Conservation (phyloP, 2,888 invertebrate genomes). For the Agriopis marginaria region DNA sequence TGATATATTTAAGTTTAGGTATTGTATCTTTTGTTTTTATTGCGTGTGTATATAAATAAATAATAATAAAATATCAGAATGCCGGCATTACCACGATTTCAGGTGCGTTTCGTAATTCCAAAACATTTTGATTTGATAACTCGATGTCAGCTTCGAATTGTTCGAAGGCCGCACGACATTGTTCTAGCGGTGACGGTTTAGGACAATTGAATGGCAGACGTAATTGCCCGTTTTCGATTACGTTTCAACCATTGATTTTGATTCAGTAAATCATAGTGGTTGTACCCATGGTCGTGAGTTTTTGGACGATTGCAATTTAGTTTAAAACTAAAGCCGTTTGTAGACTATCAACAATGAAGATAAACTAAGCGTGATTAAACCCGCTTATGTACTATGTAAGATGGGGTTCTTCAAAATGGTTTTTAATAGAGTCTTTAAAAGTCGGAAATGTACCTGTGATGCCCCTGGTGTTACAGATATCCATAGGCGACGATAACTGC, state of each 20-base stretch:
- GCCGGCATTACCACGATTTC: slow-evolving; percentile 8
- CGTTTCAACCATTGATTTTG: slow-evolving; percentile 66
- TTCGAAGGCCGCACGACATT: slow-evolving; percentile 62
- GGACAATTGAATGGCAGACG: slow-evolving; percentile 75
- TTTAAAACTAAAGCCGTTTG: slow-evolving; percentile 4
- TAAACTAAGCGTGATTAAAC: background rate
- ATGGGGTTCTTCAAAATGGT: too few species aligned
- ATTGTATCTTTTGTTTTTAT: too few species aligned
- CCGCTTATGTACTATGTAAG: too few species aligned
- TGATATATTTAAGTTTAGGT: too few species aligned
- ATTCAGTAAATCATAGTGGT: slow-evolving; percentile 71
- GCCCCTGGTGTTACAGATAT: too few species aligned
- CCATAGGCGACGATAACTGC: too few species aligned
- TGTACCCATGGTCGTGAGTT: slow-evolving; percentile 21
- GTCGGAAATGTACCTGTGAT: too few species aligned
- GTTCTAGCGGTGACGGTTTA: slow-evolving; percentile 66
- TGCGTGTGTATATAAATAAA: too few species aligned
- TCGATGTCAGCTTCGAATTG: slow-evolving; percentile 37
- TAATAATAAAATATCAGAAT: too few species aligned
- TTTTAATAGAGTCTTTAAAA: too few species aligned
- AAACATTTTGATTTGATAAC: slow-evolving; percentile 33
- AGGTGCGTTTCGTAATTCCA: slow-evolving; percentile 24
- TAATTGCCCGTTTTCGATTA: slow-evolving; percentile 76
- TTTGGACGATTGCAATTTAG: slow-evolving; percentile 33
- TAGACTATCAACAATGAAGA: background rate